Conservation (phyloP, 2,113 vertebrate genomes). For the Rutilus rutilus region DNA sequence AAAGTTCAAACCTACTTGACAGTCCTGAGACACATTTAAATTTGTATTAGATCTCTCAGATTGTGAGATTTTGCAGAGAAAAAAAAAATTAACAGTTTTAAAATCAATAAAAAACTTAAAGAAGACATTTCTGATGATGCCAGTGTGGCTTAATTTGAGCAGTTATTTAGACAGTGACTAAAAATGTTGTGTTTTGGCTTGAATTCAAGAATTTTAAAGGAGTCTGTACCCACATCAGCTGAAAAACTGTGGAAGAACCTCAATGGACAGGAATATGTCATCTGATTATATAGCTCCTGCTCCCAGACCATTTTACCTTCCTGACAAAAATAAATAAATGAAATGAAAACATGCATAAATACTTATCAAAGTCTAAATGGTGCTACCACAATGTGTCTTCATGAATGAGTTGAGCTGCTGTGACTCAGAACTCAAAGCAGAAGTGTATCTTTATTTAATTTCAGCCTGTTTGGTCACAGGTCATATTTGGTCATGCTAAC, state of each 20-base stretch:
- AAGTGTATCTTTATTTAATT: slow-evolving; percentile 18
- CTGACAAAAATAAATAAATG: slow-evolving; percentile 59
- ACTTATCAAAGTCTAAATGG: not conserved
- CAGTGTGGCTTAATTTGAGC: not conserved
- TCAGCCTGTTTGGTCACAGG: not conserved
- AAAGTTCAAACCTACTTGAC: slow-evolving; percentile 80
- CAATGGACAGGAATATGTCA: slow-evolving; percentile 67
- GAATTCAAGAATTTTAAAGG: not conserved
- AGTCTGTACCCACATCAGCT: slow-evolving; percentile 75
- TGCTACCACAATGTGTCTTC: not conserved
- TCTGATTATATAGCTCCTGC: slow-evolving; percentile 78
- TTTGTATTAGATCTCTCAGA: not conserved
- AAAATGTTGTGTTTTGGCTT: not conserved
- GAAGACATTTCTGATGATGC: not conserved
- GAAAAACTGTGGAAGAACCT: slow-evolving; percentile 80
- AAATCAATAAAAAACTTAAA: no score
- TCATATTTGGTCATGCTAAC: not conserved
- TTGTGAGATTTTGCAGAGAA: not conserved
- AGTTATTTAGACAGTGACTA: not conserved
- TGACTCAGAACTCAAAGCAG: slow-evolving; percentile 1
- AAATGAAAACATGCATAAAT: not conserved
- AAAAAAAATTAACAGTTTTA: not conserved
- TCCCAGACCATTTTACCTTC: slow-evolving; percentile 78
- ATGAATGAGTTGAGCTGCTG: not conserved
- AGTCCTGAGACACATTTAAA: slow-evolving; percentile 68